Evolutionary conservation across 2,888 invertebrate species (phyloP), one percentile per base, ranked within the genome.

Genomic region (Zele albiditarsus): DNA sequence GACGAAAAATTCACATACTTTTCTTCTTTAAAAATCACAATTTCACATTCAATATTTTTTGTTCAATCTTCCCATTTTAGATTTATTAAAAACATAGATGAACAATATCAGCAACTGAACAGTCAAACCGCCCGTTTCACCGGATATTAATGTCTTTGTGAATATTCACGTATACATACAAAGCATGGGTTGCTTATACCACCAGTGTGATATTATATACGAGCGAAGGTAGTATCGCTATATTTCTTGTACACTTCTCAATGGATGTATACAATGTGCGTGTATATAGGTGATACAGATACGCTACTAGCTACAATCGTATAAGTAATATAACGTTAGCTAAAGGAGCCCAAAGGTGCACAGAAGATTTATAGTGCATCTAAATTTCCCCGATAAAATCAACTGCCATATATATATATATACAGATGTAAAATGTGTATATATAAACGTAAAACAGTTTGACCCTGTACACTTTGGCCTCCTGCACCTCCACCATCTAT

Each of bases 331-430:
- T 46, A 49, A 49, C 67, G 73, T 73, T 46, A 42, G 63, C 25
- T 38, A 38, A 28, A 16, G 28, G 68, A 28, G 25, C 38, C 58
- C 60, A 70, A 60, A 70, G 38, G 70, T 42, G 70, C 38, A n/a
- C 46, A n/a, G 27, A 60, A 42, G 12, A 81, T 84, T 84, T 84
- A 82, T 80, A 77, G 79, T 78, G 62, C 80, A 82, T 80, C 81
- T 84, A 85, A 85, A 85, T 85, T 83, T 80, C 77, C 72, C 78
- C 82, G 84, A 85, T 85, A 84, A 84, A 83, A 84, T 83, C 84
- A 80, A 63, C 75, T 77, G 80, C 42, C 42, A 60, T 82, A 83
- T 85, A 84, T 83, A 84, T 80, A 76, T 33, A 53, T 69, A 20
- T 65, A 65, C 6, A 31, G 31, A 31, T 31, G 31, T 31, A 6